A percentile compares a stretch with the other conserved stretches of the same genome.
phyloP scores from a whole-genome alignment of 2,888 invertebrate genomes.

The Cephus nigrinus region DNA sequence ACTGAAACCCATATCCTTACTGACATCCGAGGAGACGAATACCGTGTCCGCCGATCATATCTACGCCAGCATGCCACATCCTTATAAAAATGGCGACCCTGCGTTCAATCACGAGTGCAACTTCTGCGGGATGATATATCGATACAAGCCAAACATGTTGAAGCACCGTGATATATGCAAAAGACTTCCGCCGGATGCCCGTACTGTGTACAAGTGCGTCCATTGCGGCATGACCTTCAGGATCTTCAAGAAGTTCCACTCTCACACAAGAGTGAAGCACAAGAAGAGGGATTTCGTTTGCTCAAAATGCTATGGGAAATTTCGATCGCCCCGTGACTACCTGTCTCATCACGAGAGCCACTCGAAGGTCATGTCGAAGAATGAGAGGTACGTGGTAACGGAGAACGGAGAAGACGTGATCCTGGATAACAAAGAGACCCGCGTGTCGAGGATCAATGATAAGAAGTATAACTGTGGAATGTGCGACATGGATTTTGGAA shows the following conservation, averaged over 20 bases:
- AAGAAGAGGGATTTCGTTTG: slow-evolving; percentile 65
- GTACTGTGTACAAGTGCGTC: slow-evolving; percentile 54
- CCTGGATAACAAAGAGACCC: slow-evolving; percentile 30
- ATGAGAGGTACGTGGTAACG: not conserved
- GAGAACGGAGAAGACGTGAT: slow-evolving; percentile 1
- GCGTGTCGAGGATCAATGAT: not conserved
- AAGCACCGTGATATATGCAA: slow-evolving; percentile 54
- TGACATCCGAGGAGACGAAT: not conserved
- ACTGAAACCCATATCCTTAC: slow-evolving; percentile 32
- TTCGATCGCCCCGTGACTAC: slow-evolving; percentile 68
- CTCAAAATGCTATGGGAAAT: slow-evolving; percentile 68
- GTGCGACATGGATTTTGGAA: slow-evolving; percentile 73
- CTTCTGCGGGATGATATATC: slow-evolving; percentile 63
- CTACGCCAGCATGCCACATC: slow-evolving; percentile 29
- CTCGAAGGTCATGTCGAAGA: slow-evolving; percentile 16
- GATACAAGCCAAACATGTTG: slow-evolving; percentile 54
- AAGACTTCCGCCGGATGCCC: slow-evolving; percentile 38
- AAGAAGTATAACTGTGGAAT: slow-evolving; percentile 70
- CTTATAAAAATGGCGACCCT: slow-evolving; percentile 59
- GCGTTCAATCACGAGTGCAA: slow-evolving; percentile 55
- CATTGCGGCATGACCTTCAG: slow-evolving; percentile 59
- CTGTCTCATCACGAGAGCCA: slow-evolving; percentile 64
- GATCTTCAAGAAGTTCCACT: slow-evolving; percentile 56
- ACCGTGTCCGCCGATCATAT: not conserved
- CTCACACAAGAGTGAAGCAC: slow-evolving; percentile 48